phyloP scores from a whole-genome alignment of 2,888 invertebrate species.

The Entomobrya proxima region DNA sequence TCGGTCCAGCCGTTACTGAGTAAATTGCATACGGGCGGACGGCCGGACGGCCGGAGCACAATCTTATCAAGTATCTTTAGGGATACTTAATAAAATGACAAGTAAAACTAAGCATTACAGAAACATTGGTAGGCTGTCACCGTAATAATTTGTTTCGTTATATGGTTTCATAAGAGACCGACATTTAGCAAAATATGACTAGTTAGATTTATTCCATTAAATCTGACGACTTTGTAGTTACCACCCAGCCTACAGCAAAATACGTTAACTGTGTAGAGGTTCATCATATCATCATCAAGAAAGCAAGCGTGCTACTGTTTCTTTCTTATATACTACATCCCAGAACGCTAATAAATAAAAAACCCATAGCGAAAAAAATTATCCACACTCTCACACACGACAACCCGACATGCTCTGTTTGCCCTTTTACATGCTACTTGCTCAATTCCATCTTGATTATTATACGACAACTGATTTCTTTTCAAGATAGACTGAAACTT shows the following conservation, averaged over 20 bases:
- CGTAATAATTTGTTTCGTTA: conserved; percentile 40
- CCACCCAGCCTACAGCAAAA: conserved; percentile 14
- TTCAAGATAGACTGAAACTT: conserved; percentile 35
- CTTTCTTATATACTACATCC: not conserved
- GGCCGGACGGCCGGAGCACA: too few species aligned
- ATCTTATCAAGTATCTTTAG: too few species aligned
- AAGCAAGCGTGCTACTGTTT: not conserved
- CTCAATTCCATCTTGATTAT: conserved; percentile 42
- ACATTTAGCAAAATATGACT: conserved; percentile 31
- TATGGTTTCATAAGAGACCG: not conserved
- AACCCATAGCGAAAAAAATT: not conserved
- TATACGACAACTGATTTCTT: conserved; percentile 41
- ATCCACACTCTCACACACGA: conserved; percentile 1
- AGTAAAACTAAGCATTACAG: not conserved
- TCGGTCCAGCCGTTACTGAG: too few species aligned
- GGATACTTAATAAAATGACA: too few species aligned
- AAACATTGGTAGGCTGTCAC: conserved; percentile 19
- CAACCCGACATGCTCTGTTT: not conserved
- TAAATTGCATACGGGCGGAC: too few species aligned
- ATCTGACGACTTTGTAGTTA: conserved; percentile 26
- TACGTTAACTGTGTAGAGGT: not conserved
- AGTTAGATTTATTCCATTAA: conserved; percentile 27
- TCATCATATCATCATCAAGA: not conserved
- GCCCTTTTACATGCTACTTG: not conserved
- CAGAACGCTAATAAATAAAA: not conserved